Base-by-base conservation (phyloP, 2,888 invertebrate species). In the Eupelmus urozonus region DNA sequence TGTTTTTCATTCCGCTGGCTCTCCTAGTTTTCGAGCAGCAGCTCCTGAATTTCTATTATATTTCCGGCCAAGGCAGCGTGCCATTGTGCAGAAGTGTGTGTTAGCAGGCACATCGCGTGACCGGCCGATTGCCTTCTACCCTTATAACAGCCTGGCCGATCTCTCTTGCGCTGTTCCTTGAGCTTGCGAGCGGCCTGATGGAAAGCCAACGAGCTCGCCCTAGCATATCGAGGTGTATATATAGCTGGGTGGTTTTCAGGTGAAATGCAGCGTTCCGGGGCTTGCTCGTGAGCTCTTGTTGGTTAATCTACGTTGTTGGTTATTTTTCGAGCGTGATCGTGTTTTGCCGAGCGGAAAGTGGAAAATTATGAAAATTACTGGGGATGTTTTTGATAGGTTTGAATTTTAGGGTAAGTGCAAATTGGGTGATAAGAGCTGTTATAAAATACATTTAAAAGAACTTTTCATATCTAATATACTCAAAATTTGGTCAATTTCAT, bases 21-120 rank as follows among this genome's bases (percentile, higher is more conserved):
- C 42, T 5, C 23, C 55, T 34, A 16, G 11, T 71, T 71, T 62
- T 62, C 62, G 16, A 23, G 20, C 27, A 66, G 81, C 5, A n/a
- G 81, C 78, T 80, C 80, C 81, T 83, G 85, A 85, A 85, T 86
- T 86, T 85, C 85, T 86, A 86, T 86, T 85, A 86, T 85, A 86
- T 86, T 87, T 87, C 85, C 85, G 84, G 84, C 81, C 62, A 72
- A 72, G 60, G 53, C 13, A 34, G 27, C 1, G 65, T 20, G 45
- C 45, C 16, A 11, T 16, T 18, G 20, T 53, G 34, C 34, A 0
- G 23, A 1, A 7, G 16, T 23, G 2, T 51, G 18, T 51, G 66
- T 18, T 34, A 51, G 23, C 51, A 7, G n/a, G 80, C 78, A 83
- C 83, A 85, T 87, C 85, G 87, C 87, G 87, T 87, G 87, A 86